These are phyloP conservation scores for Spatula clypeata DNA, from an alignment of 2,797 vertebrate species.

Conservation along the genomic window DNA sequence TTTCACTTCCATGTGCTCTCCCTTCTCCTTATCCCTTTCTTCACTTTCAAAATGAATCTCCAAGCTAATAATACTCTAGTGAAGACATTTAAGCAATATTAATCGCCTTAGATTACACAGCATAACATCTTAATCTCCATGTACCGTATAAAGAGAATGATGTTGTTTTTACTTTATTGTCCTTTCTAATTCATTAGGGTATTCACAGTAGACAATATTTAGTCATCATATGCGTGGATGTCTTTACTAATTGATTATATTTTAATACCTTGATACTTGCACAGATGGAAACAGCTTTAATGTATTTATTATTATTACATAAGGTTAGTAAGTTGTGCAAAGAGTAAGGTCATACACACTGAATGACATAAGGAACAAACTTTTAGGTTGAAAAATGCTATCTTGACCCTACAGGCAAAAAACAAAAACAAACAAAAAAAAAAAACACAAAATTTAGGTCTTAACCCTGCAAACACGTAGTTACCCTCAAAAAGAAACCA, in stretches of 20 bases:
- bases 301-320: background rate
- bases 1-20: background rate
- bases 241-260: background rate
- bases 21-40: background rate
- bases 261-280: background rate
- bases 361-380: background rate
- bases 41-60: background rate
- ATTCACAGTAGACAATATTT: background rate
- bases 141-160: accelerated
- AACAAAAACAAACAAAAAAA: background rate
- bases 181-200: background rate
- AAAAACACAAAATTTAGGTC: background rate
- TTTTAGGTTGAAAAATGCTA: background rate
- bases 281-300: background rate
- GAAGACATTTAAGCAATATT: background rate
- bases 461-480: background rate
- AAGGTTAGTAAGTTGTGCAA: background rate
- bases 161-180: background rate
- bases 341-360: background rate
- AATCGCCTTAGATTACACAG: background rate
- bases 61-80: background rate
- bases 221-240: background rate
- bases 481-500: background rate
- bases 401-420: background rate
- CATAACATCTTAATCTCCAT: background rate